phyloP scores from a whole-genome alignment of 2,113 vertebrate genomes.

The Mormyrus lacerda region DNA sequence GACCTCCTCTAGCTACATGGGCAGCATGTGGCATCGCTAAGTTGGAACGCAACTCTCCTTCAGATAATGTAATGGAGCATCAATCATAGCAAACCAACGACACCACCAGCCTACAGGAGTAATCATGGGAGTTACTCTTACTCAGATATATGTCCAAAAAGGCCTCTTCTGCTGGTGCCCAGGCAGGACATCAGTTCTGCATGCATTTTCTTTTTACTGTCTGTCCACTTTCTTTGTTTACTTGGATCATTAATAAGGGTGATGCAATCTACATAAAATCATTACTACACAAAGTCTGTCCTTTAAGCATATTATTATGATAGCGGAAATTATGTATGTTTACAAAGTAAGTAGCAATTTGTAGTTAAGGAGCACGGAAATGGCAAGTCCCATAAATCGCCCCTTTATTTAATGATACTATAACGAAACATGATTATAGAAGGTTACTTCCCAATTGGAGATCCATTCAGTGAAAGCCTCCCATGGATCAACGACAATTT shows the following conservation, averaged over 20 bases:
- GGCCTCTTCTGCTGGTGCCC: background rate
- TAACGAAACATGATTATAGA: background rate
- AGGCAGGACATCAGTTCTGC: background rate
- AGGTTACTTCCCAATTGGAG: background rate
- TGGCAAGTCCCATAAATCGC: background rate
- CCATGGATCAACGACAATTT: background rate
- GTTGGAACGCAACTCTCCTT: background rate
- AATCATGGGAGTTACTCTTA: background rate
- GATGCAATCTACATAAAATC: background rate
- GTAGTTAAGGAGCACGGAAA: background rate
- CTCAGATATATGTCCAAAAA: background rate
- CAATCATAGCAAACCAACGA: background rate
- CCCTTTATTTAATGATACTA: background rate
- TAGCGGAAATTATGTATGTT: background rate
- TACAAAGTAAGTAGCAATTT: constrained; percentile 2
- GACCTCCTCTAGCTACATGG: background rate
- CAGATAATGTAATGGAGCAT: background rate
- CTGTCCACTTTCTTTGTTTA: background rate
- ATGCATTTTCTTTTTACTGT: background rate
- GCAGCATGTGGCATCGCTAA: background rate
- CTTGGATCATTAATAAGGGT: background rate
- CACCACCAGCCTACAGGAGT: background rate
- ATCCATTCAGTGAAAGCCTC: background rate
- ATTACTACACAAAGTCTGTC: background rate
- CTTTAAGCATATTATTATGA: background rate